Evolutionary conservation across 2,888 invertebrate genomes (phyloP), one percentile per base, ranked within the genome.

Genomic region (Leptopterna dolabrata): DNA sequence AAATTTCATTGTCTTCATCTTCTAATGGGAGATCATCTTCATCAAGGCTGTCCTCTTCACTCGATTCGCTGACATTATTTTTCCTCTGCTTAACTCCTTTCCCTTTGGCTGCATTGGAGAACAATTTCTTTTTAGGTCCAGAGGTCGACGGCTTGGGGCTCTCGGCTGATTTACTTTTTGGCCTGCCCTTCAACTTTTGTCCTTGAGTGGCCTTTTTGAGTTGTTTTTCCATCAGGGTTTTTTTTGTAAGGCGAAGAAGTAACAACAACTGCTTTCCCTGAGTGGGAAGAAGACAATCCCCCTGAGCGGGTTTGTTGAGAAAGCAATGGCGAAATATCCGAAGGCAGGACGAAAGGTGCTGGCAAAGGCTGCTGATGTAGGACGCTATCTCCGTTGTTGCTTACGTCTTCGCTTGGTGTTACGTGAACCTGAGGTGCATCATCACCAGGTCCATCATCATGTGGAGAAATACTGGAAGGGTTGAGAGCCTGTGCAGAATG

Each of bases 221-320:
- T 47, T 47, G 47, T 47, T 43, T 71, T 71, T 71, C n/a, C 71
- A 1, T 71, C 71, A 2, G n/a, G 16, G 16, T n/a, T 71, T 0
- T 19, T 13, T 81, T 45, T 81, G 9, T 81, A 45, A 1, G 81
- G 81, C 14, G 47, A 80, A n/a, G n/a, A 27, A n/a, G 81, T 47
- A 16, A 81, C 0, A 14, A 81, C 13, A 14, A 24, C 6, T 45
- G 81, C 1, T 45, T 43, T 16, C 9, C 47, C 41, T 16, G 81
- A 45, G 43, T 27, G 3, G n/a, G 43, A 13, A 7, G 43, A 36
- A 27, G 43, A 9, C 13, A n/a, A 9, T 3, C 2, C 43, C 27
- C n/a, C n/a, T n/a, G 9, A 43, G 2, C 1, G 7, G 1, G 41
- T 16, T 27, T 29, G 43, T 51, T 24, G 45, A 81, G 81, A 47